phyloP scores from a whole-genome alignment of 2,113 vertebrate genomes.

The Amazona vittata region DNA sequence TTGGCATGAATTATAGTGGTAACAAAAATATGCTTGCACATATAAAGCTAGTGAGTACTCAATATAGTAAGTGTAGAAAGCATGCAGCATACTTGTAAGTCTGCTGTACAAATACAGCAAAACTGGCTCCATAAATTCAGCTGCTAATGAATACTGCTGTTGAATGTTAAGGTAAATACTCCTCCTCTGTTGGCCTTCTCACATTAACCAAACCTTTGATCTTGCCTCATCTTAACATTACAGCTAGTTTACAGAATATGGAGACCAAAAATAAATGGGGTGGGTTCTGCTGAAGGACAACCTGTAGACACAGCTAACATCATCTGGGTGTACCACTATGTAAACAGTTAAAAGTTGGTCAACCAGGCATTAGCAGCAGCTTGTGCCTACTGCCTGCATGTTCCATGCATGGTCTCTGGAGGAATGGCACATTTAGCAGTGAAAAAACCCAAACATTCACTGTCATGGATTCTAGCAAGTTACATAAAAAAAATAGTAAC shows the following conservation, averaged over 20 bases:
- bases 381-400: too few species aligned
- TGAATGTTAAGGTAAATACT: background rate
- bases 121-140: background rate
- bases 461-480: background rate
- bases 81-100: background rate
- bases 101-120: background rate
- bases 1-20: too few species aligned
- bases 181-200: background rate
- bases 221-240: background rate
- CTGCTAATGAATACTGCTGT: background rate
- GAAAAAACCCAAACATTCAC: background rate
- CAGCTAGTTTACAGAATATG: background rate
- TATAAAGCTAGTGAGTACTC: background rate
- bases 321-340: accelerated
- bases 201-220: background rate
- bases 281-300: background rate
- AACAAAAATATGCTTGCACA: background rate
- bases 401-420: too few species aligned
- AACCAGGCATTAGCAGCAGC: background rate
- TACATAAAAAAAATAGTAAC: background rate
- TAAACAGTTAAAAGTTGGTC: background rate
- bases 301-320: background rate
- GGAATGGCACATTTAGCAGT: background rate
- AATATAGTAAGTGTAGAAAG: background rate
- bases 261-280: background rate